Base-by-base conservation (phyloP, 2,888 invertebrate species). In the Hoplodrina ambigua region DNA sequence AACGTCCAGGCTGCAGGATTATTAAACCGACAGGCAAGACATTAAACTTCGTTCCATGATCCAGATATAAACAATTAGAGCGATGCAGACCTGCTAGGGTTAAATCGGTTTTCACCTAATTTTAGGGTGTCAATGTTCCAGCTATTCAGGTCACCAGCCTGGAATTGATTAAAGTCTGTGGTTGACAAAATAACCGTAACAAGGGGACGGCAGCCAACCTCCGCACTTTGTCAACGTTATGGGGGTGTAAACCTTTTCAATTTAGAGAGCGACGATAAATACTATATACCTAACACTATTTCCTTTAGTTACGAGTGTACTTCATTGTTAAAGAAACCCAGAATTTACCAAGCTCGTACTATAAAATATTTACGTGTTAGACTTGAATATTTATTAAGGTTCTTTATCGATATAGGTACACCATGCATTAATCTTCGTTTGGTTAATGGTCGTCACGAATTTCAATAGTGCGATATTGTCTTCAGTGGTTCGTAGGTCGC, bases 161-260 rank as follows among this genome's bases (percentile, higher is more conserved):
- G 60, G 56, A 82, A 80, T 81, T 81, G 82, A 83, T 83, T 83
- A 81, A 77, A 76, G 59, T 53, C 74, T 69, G 58, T 83, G 72
- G 77, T 74, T 81, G 77, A 77, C 72, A 74, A 72, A 75, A 81
- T 74, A 69, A 69, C 69, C 68, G 60, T 73, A 57, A 67, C 62
- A 61, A 58, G 59, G 57, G 69, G 33, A 33, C 61, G 65, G 67
- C 33, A 57, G 62, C 50, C 68, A 57, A 52, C 63, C 59, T 70
- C 17, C 56, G 37, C 54, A 50, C 57, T 69, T 67, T 73, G 55
- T 61, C 60, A 69, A 70, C 57, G 69, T 79, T 76, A 72, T 70
- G 8, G 57, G 55, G 49, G 59, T 55, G 50, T 69, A 69, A 64
- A 76, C 68, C 67, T 54, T 71, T 76, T 68, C 70, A 64, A 75